Evolutionary conservation across 2,113 vertebrate genomes (phyloP).

Genomic region (Zapus hudsonius): DNA sequence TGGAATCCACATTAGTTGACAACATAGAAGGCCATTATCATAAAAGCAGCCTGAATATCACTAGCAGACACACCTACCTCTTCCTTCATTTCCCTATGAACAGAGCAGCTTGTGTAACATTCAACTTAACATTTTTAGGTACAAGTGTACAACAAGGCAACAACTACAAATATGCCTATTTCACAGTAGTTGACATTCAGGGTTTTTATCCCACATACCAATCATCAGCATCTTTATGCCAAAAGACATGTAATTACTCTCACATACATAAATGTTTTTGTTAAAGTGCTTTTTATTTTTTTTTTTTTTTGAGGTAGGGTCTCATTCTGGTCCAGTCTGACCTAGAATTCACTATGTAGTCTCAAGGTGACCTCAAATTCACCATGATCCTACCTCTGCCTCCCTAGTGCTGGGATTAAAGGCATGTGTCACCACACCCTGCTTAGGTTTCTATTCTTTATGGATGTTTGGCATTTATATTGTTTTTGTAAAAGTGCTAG

Average conservation of each 20-base stretch:
- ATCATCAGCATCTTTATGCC: not conserved
- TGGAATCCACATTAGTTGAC: not conserved
- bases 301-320: too few relatives aligned
- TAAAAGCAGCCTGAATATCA: not conserved
- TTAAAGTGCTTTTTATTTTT: not conserved
- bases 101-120: conserved; percentile 27
- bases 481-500: conserved; percentile 13
- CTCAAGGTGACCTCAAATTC: too few relatives aligned
- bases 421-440: too few relatives aligned
- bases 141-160: not conserved
- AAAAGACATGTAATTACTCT: conserved; percentile 6
- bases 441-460: too few relatives aligned
- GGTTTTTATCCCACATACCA: not conserved
- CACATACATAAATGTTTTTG: conserved; percentile 2
- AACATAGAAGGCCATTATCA: not conserved
- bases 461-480: not conserved
- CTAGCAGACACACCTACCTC: not conserved
- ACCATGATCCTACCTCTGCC: too few relatives aligned
- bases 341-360: too few relatives aligned
- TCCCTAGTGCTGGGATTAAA: too few relatives aligned
- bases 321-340: too few relatives aligned
- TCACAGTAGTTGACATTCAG: conserved; percentile 21
- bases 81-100: not conserved
- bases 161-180: conserved; percentile 9
- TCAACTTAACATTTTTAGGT: not conserved